Base-by-base conservation (phyloP, 2,797 vertebrate species). In the Podargus strigoides region DNA sequence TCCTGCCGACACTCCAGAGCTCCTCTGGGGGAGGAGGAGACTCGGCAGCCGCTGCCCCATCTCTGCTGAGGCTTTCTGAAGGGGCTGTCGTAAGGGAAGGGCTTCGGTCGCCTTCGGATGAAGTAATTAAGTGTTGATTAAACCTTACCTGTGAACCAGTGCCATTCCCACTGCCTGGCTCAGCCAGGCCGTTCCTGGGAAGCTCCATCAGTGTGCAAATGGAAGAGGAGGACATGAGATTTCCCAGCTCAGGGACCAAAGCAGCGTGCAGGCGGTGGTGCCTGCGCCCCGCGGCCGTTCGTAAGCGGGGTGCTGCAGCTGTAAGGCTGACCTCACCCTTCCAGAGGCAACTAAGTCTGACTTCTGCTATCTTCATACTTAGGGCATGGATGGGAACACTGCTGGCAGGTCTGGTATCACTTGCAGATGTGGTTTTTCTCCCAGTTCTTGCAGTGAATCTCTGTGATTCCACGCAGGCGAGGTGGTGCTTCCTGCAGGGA, bases 51-150 rank as follows among this genome's bases (percentile, higher is more conserved):
- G 84, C 93, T 97, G 90, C 69, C 87, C 92, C 80, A 55, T 87
- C 96, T 75, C 93, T 66, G 66, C 88, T 59, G 53, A 36, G 69
- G 68, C 85, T 89, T 86, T 93, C 93, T 82, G 20, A 34, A 83
- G 93, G 94, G 95, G 95, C 95, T 97, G 93, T 89, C n/a, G 10
- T 34, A 41, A 94, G 89, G 94, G 93, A 97, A 93, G 66, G 91
- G 96, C 92, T 95, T 94, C 92, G 98, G 97, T 81, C 95, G 89
- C 97, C 95, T 97, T 95, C 93, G 85, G 85, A 85, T 3, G 18
- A 87, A 97, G 96, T 93, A 94, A 96, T 96, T 94, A 79, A 75
- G 82, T 89, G 96, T 96, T 92, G 97, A 95, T 95, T 96, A 85
- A 84, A 44, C 87, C 67, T 87, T 94, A 95, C 95, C 96, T 93